Evolutionary conservation across 2,797 vertebrate species (phyloP), one percentile per base, ranked within the genome.

Genomic region (Muraenolepis orangiensis): DNA sequence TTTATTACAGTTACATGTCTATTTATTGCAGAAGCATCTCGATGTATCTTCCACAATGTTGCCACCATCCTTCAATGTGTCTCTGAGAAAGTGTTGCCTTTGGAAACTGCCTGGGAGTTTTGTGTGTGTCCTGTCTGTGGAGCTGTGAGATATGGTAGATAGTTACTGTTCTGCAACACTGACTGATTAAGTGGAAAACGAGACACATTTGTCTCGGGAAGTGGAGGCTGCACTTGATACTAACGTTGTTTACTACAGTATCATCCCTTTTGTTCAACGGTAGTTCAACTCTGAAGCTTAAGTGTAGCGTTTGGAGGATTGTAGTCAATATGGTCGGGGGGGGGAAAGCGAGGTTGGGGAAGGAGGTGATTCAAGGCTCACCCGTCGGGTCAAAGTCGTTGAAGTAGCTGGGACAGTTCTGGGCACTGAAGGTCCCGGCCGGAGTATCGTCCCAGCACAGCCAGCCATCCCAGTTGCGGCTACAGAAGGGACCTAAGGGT

Each of bases 401-500:
- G 82, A 99, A 99, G 85, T 98, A 97, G 85, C 96, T 95, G 0
- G 98, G 98, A 74, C 98, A 99, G 85, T 94, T 93, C 84, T 98
- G 96, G 32, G 88, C 89, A 3, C 91, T 87, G 29, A 91, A 80
- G 0, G 86, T 95, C 74, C 96, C 96, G 1, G 94, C 95, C 0
- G 95, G 95, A 0, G 97, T 96, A 64, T 99, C 97, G 0, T 96
- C 96, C 98, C 98, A 99, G 86, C 98, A 99, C 67, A 98, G 77
- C 98, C 98, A 99, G 46, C 98, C 98, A 0, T 99, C 98, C 98
- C 98, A 99, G 0, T 96, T 98, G 1, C 98, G 93, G 80, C 94
- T 96, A 91, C 98, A 99, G 79, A 92, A 94, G 0, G 77, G 80
- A 71, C 94, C 98, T 99, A 82, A 64, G 6, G 29, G n/a, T 23